Base-by-base conservation (phyloP, 1,140 invertebrate species). In the Drosophila fuyamai region DNA sequence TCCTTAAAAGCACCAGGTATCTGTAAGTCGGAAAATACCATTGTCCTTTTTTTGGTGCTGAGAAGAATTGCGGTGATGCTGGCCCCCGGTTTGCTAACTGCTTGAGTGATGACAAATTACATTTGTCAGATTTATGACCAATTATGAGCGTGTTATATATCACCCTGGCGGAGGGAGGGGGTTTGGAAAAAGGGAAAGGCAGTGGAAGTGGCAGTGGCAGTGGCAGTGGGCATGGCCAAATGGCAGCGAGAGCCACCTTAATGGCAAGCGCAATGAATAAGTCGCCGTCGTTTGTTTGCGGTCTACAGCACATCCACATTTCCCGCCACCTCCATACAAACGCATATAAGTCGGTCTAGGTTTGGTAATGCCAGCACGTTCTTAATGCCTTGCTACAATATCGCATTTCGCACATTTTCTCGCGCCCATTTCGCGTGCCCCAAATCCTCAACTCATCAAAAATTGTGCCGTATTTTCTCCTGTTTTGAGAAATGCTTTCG, bases 111-210 rank as follows among this genome's bases (percentile, higher is more conserved):
- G 90, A 92, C 90, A 92, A 92, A 92, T 92, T 92, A 91, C 90
- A 80, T 91, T 92, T 92, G 90, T 92, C 90, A 92, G 90, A 92
- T 92, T 92, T 92, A 92, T 92, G 90, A 91, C 90, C 90, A 92
- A 92, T 92, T 92, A 91, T 91, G 90, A 92, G 90, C 83, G 90
- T 92, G 90, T 91, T 92, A 92, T 92, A 92, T 90, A 89, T 90
- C 85, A 90, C 85, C 83, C 81, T 32, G 43, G 74, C 5, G 18
- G 10, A 32, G 7, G n/a, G 14, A 36, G 56, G 35, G 35, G 27
- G 16, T 23, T n/a, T n/a, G 44, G 35, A 27, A 27, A 14, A 14
- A 14, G 53, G 38, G 10, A 27, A 8, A 23, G 41, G 32, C 16
- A 40, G n/a, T 23, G n/a, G 18, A 3, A 29, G 16, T 50, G 50